phyloP scores from a whole-genome alignment of 1,140 invertebrate genomes.

The Bombus pascuorum region DNA sequence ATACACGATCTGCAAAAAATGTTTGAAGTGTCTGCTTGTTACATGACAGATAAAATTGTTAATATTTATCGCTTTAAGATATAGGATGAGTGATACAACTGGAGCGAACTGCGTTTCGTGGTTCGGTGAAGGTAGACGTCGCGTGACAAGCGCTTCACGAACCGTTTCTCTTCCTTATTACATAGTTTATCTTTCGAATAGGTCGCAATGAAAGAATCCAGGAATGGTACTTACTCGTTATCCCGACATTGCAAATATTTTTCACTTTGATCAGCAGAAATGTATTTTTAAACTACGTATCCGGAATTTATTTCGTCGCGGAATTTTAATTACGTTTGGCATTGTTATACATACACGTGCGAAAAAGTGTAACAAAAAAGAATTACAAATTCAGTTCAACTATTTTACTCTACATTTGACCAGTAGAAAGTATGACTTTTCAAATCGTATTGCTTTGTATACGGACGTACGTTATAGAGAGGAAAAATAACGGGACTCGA shows the following conservation, averaged over 20 bases:
- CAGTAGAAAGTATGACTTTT: too few relatives aligned
- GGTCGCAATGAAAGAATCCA: neutral
- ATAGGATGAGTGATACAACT: neutral
- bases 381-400: too few relatives aligned
- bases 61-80: neutral
- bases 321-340: too few relatives aligned
- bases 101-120: constrained; percentile 5
- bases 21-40: neutral
- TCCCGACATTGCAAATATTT: neutral
- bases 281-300: too few relatives aligned
- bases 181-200: neutral
- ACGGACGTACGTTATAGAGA: too few relatives aligned
- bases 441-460: too few relatives aligned
- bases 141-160: constrained; percentile 9
- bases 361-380: too few relatives aligned
- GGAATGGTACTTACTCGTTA: neutral
- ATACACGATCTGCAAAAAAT: neutral
- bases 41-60: neutral
- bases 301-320: too few relatives aligned
- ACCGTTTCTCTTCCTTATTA: constrained; percentile 5
- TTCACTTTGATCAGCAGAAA: neutral
- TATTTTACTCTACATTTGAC: too few relatives aligned
- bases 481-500: too few relatives aligned
- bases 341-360: too few relatives aligned
- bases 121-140: constrained; percentile 6